Evolutionary conservation across 2,113 vertebrate genomes (phyloP).

Genomic region (Columba livia): DNA sequence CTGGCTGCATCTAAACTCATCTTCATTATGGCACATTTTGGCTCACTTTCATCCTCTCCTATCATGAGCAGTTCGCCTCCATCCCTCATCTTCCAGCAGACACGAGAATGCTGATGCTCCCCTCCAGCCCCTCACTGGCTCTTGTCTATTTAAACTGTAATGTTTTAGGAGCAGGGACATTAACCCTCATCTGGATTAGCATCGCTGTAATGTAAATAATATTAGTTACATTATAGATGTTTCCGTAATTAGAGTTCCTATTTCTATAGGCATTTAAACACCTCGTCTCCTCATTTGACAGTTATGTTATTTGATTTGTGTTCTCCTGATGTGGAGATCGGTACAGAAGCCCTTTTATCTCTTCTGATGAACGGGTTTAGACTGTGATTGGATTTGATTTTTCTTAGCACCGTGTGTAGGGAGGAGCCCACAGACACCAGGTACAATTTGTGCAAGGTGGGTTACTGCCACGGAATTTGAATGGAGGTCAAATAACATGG

Average conservation of each 20-base stretch:
- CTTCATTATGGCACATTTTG: slow-evolving; percentile 17
- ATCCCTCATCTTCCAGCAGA: not conserved
- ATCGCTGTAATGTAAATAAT: slow-evolving; percentile 60
- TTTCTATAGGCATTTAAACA: slow-evolving; percentile 68
- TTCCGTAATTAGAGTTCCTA: slow-evolving; percentile 64
- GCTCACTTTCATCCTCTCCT: not conserved
- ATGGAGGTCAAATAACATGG: not conserved
- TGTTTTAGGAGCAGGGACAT: slow-evolving; percentile 67
- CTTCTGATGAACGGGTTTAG: not conserved
- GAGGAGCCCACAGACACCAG: not conserved
- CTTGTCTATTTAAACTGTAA: slow-evolving; percentile 61
- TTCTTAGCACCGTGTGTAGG: not conserved
- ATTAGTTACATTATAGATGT: slow-evolving; percentile 72
- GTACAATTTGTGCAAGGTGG: not conserved
- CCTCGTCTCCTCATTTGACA: slow-evolving; percentile 46
- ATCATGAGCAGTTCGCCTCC: not conserved
- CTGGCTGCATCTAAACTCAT: not conserved
- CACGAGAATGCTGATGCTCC: not conserved
- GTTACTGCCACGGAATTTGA: not conserved
- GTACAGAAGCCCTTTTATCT: slow-evolving; percentile 45
- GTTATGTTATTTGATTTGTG: slow-evolving; percentile 63
- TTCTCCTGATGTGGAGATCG: slow-evolving; percentile 36
- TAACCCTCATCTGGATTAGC: slow-evolving; percentile 60
- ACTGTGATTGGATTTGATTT: slow-evolving; percentile 38
- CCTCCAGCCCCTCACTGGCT: not conserved